Evolutionary conservation across 2,797 vertebrate genomes (phyloP), one percentile per base, ranked within the genome.

Genomic region (Cottoperca gobio): DNA sequence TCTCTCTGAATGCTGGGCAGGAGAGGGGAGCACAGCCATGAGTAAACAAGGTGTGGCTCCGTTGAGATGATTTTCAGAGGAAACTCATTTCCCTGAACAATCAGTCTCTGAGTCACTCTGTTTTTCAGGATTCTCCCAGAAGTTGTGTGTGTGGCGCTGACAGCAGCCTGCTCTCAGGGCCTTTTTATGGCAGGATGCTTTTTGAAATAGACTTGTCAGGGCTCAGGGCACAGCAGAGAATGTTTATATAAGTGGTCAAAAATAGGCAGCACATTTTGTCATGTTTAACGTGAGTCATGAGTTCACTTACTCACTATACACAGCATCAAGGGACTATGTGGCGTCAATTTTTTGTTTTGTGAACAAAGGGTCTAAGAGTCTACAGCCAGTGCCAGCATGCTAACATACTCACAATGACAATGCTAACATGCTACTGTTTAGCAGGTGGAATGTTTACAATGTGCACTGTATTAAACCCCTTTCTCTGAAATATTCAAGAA

Each of bases 1-100:
- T 73, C 50, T 35, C 76, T 66, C 50, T 66, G 66, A 91, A 68
- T 70, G 73, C 48, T 5, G 0, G 55, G 81, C 71, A 77, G 79
- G 45, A 75, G 31, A 60, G 39, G 57, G 33, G 53, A 73, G 59
- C 49, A 23, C 26, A 43, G 53, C 66, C 24, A 31, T 70, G 73
- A 85, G 75, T 79, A 86, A 87, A 88, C 70, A 86, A 88, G 87
- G 86, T 89, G 89, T 73, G 86, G 86, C 62, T 74, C 50, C 2
- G 21, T 50, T 62, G 49, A 80, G 70, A 79, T 70, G 69, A 76
- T 69, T 82, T 73, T 81, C 48, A 53, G 55, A 76, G 69, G 55
- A 81, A 81, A 59, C 57, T 64, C n/a, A 62, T 83, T 87, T 79
- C 60, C 74, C 50, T 21, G 54, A 59, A 55, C 46, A 70, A 84